Evolutionary conservation across 2,797 vertebrate genomes (phyloP).

Genomic region (Pachyuromys duprasi): DNA sequence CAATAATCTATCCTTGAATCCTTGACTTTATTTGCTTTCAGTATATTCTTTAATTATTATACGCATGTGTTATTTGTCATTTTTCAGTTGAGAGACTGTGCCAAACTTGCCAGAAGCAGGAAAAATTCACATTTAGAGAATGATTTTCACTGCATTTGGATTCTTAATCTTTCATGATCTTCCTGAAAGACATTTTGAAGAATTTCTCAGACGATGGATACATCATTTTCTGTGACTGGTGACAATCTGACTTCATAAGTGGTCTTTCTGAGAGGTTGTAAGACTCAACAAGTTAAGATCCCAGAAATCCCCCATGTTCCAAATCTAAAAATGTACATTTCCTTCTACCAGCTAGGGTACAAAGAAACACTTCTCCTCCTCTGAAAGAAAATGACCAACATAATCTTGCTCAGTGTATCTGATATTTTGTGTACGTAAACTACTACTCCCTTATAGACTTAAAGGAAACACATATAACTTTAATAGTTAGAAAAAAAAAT

Average conservation of each 20-base stretch:
- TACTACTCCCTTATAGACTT: conserved; percentile 69
- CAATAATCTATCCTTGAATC: conserved; percentile 32
- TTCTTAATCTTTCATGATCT: conserved; percentile 77
- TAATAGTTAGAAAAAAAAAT: conserved; percentile 65
- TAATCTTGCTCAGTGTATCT: conserved; percentile 10
- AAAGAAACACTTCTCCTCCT: neutral
- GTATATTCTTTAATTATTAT: conserved; percentile 42
- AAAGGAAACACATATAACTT: conserved; percentile 68
- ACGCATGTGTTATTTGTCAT: conserved; percentile 64
- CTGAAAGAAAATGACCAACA: conserved; percentile 54
- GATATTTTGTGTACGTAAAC: conserved; percentile 54
- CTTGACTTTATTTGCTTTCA: conserved; percentile 46
- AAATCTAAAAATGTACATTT: conserved; percentile 60
- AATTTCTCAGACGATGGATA: conserved; percentile 78
- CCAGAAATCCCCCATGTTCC: conserved; percentile 73
- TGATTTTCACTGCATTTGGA: conserved; percentile 71
- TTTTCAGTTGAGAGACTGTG: conserved; percentile 69
- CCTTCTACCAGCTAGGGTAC: conserved; percentile 7
- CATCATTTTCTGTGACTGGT: conserved; percentile 80
- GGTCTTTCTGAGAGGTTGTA: conserved; percentile 76
- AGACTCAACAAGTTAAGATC: conserved; percentile 72
- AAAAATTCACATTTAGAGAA: conserved; percentile 74
- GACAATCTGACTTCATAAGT: conserved; percentile 80
- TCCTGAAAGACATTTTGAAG: conserved; percentile 74
- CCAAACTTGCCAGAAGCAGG: conserved; percentile 66